phyloP scores from a whole-genome alignment of 2,797 vertebrate genomes.

The Poeciliopsis paucimaculata region DNA sequence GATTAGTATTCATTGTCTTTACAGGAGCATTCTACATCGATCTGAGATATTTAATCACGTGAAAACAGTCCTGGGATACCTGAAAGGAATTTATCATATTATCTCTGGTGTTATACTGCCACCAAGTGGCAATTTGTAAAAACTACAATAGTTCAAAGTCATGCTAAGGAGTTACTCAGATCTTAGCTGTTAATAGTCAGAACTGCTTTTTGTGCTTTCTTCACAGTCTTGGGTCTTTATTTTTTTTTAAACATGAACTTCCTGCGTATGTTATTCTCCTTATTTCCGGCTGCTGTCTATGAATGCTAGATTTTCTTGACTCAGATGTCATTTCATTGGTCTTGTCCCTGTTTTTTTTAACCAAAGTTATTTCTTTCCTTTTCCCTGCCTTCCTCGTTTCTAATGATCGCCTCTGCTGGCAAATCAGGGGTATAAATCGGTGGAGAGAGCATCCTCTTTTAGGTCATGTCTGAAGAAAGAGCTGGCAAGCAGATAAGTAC shows the following conservation, averaged over 20 bases:
- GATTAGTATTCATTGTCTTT: not conserved
- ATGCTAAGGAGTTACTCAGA: not conserved
- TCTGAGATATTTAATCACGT: not conserved
- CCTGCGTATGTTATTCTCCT: constrained; percentile 14
- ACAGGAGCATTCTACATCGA: not conserved
- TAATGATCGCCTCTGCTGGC: constrained; percentile 23
- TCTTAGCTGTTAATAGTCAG: not conserved
- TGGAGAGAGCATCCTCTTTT: constrained; percentile 92
- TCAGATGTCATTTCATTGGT: not conserved
- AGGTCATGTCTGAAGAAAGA: constrained; percentile 97
- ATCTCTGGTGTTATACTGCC: constrained; percentile 41
- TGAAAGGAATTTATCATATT: not conserved
- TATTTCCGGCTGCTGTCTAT: constrained; percentile 3
- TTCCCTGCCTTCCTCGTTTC: not conserved
- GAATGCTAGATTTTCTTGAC: constrained; percentile 5
- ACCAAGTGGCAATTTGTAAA: constrained; percentile 56
- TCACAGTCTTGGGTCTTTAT: constrained; percentile 55
- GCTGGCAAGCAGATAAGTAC: constrained; percentile 87
- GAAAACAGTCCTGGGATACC: not conserved
- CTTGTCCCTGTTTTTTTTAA: not conserved
- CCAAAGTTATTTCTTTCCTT: not conserved
- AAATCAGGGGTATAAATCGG: constrained; percentile 91
- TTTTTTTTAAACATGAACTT: not conserved
- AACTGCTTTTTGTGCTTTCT: constrained; percentile 13
- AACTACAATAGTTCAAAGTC: not conserved